Evolutionary conservation across 2,113 vertebrate species (phyloP).

Genomic region (Thomomys bottae): DNA sequence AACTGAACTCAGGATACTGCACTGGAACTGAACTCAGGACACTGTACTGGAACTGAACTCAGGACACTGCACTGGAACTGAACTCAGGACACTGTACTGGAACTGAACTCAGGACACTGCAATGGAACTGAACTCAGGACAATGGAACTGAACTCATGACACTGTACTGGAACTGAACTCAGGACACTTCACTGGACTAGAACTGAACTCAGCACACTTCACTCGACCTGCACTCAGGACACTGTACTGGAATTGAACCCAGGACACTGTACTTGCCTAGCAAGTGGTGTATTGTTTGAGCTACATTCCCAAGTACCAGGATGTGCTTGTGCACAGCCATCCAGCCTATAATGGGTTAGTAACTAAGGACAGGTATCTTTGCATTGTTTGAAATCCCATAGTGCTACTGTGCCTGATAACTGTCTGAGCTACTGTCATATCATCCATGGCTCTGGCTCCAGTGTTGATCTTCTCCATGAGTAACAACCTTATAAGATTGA

Average conservation of each 20-base stretch:
- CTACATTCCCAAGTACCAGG: neutral
- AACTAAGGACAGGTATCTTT: neutral
- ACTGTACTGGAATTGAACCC: neutral
- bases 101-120: no score
- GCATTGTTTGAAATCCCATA: rapidly evolving
- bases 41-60: no score
- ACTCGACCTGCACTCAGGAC: no score
- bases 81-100: no score
- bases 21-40: no score
- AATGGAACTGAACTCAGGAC: no score
- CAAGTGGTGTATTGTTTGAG: neutral
- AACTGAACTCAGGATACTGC: no score
- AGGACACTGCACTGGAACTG: no score
- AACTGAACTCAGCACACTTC: no score
- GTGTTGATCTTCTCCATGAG: neutral
- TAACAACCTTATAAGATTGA: neutral
- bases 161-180: no score
- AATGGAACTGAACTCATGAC: no score
- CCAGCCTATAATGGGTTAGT: neutral
- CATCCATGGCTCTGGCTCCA: neutral
- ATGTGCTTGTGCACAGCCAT: neutral
- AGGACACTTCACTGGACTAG: no score
- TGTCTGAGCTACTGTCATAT: neutral
- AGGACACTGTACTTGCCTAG: neutral
- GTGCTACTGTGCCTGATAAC: neutral